phyloP scores from a whole-genome alignment of 2,797 vertebrate species.

The Vespertilio murinus region DNA sequence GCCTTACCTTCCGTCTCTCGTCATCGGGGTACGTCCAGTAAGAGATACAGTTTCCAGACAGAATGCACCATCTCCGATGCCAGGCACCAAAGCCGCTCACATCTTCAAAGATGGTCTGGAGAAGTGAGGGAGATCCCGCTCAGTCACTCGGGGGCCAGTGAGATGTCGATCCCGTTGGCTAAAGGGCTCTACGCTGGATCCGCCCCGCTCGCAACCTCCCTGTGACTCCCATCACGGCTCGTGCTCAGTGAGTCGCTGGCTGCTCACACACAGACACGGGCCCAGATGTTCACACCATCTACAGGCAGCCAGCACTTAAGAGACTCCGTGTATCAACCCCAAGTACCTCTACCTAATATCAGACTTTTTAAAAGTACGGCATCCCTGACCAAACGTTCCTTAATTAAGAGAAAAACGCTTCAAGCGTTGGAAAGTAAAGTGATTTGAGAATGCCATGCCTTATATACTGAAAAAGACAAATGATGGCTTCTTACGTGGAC shows the following conservation, averaged over 20 bases:
- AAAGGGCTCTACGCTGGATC: not conserved
- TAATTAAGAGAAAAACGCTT: not conserved
- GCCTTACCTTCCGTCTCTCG: constrained; percentile 93
- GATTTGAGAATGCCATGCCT: not conserved
- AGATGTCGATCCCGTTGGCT: not conserved
- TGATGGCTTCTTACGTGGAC: not conserved
- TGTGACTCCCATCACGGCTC: not conserved
- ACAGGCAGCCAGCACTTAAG: not conserved
- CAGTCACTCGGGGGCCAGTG: not conserved
- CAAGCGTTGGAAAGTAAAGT: not conserved
- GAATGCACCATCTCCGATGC: constrained; percentile 96
- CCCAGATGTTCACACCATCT: not conserved
- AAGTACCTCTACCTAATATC: not conserved
- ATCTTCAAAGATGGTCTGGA: constrained; percentile 98
- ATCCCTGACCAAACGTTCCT: not conserved
- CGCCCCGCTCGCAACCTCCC: not conserved
- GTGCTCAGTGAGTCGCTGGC: not conserved
- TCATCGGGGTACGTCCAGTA: constrained; percentile 99
- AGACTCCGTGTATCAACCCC: not conserved
- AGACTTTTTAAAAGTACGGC: not conserved
- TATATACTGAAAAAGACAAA: not conserved
- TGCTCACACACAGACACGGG: not conserved
- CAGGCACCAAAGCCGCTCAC: constrained; percentile 97
- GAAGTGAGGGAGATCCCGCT: constrained; percentile 35
- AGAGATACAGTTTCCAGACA: constrained; percentile 94